Conservation (phyloP, 2,113 vertebrate species). For the Macroglossus sobrinus region DNA sequence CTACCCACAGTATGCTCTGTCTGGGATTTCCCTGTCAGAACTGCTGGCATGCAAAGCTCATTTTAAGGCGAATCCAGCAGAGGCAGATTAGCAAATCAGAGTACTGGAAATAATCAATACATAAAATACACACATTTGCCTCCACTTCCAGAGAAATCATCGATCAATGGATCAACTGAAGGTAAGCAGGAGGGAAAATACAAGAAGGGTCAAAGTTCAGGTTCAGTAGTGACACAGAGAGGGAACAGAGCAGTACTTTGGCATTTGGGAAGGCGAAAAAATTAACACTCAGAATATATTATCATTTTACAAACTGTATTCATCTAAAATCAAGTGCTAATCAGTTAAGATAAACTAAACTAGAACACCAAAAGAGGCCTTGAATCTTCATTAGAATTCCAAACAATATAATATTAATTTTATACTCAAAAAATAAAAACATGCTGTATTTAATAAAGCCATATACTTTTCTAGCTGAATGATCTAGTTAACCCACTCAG, state of each 20-base stretch:
- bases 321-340: background rate
- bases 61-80: conserved; percentile 79
- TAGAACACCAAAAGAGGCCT: conserved; percentile 1
- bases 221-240: conserved; percentile 73
- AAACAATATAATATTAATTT: background rate
- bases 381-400: background rate
- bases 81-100: conserved; percentile 75
- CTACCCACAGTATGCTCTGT: conserved; percentile 75
- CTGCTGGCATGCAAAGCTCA: conserved; percentile 90
- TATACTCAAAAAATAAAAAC: conserved; percentile 37
- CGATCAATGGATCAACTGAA: conserved; percentile 96
- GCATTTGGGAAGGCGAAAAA: conserved; percentile 58
- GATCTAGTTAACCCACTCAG: background rate
- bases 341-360: conserved; percentile 11
- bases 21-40: conserved; percentile 83
- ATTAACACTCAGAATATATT: conserved; percentile 17
- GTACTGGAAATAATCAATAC: conserved; percentile 73
- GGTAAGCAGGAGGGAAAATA: conserved; percentile 92
- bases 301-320: conserved; percentile 36
- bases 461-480: background rate
- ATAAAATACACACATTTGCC: conserved; percentile 98
- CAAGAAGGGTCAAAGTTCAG: conserved; percentile 90
- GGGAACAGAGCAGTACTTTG: conserved; percentile 72
- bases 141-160: conserved; percentile 98
- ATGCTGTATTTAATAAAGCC: conserved; percentile 31